These are phyloP conservation scores for Patella ulyssiponensis DNA, from an alignment of 2,888 invertebrate species.

Conservation along the genomic window DNA sequence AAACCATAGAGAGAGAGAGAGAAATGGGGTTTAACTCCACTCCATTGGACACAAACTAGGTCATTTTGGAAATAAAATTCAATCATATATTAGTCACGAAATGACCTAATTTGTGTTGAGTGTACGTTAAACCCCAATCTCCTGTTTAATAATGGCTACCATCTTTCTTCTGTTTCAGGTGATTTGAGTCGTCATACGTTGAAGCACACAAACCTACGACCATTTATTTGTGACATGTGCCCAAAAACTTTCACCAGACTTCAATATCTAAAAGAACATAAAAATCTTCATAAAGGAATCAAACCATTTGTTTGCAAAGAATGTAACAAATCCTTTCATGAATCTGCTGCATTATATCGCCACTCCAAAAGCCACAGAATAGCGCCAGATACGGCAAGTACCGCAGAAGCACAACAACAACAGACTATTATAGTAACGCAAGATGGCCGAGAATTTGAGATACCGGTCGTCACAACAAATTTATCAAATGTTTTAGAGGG, in stretches of 20 bases:
- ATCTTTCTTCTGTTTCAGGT: constrained; percentile 49
- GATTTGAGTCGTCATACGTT: constrained; percentile 69
- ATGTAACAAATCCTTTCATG: constrained; percentile 65
- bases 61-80: background rate
- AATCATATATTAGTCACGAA: no score
- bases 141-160: background rate
- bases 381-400: background rate
- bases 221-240: constrained; percentile 70
- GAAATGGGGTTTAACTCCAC: no score
- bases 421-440: background rate
- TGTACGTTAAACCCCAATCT: no score
- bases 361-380: constrained; percentile 59
- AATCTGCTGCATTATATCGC: constrained; percentile 63
- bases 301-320: constrained; percentile 70
- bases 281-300: constrained; percentile 70
- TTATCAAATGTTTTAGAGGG: background rate
- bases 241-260: constrained; percentile 71
- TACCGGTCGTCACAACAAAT: background rate
- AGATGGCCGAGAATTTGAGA: background rate
- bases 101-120: no score
- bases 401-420: no score
- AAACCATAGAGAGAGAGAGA: no score
- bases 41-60: no score
- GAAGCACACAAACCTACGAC: constrained; percentile 71
- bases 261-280: constrained; percentile 72